Percentiles rank a stretch among this genome's conserved stretches.
Conservation (phyloP, 1,140 invertebrate genomes). For the Leguminivora glycinivorella region DNA sequence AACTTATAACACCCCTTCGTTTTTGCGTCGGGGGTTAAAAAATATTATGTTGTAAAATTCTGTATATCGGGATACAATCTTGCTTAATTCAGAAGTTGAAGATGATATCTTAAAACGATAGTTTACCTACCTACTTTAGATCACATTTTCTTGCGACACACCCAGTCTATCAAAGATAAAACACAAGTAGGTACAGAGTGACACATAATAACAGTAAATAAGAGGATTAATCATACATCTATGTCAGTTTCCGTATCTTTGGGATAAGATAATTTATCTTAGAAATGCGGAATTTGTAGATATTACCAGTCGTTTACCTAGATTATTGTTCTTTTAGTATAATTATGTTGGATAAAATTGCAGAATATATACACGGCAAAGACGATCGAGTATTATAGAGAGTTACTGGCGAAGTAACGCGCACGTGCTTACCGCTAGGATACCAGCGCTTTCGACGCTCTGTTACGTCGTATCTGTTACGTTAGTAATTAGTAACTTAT, state of each 20-base stretch:
- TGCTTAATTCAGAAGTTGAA: no score
- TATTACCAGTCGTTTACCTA: neutral
- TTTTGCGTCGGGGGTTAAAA: no score
- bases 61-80: no score
- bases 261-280: neutral
- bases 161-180: neutral
- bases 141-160: neutral
- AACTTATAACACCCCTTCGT: no score
- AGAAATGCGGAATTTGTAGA: neutral
- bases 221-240: constrained; percentile 10
- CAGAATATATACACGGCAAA: no score
- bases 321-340: neutral
- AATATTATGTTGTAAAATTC: no score
- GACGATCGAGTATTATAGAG: no score
- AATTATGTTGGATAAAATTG: neutral
- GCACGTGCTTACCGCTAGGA: no score
- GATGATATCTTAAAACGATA: neutral
- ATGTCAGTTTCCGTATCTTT: neutral
- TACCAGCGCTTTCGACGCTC: no score
- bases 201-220: constrained; percentile 6
- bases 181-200: neutral
- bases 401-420: no score
- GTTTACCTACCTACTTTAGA: neutral
- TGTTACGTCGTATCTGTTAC: no score
- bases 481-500: no score